A percentile compares a stretch with the other conserved stretches of the same genome.
Evolutionary conservation across 2,888 invertebrate genomes (phyloP).

Genomic region (Mayetiola destructor): DNA sequence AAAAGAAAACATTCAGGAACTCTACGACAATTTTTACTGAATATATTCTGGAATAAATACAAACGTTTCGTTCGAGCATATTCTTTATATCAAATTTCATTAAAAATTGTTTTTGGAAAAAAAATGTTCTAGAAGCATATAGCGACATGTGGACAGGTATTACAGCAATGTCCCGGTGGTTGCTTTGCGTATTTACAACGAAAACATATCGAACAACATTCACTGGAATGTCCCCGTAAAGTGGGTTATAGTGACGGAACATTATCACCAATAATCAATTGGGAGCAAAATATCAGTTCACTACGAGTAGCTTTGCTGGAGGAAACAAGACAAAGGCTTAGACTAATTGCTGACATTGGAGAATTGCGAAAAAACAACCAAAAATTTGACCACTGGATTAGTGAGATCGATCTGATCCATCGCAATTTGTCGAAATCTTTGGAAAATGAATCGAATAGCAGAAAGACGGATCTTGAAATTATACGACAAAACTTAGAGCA

Average conservation of each 20-base stretch:
- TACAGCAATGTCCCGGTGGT: slow-evolving; percentile 53
- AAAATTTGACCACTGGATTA: slow-evolving; percentile 31
- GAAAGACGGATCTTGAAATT: neutral
- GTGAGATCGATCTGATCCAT: slow-evolving; percentile 27
- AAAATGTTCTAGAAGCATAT: too few species aligned
- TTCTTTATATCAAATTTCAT: too few species aligned
- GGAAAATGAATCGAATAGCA: neutral
- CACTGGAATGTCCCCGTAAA: slow-evolving; percentile 32
- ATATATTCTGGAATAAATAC: too few species aligned
- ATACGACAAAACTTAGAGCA: neutral
- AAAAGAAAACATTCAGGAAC: too few species aligned
- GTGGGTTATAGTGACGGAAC: neutral
- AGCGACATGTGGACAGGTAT: slow-evolving; percentile 54
- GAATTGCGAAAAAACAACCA: slow-evolving; percentile 33
- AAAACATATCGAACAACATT: slow-evolving; percentile 44
- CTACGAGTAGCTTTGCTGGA: slow-evolving; percentile 29
- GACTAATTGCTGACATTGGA: slow-evolving; percentile 33
- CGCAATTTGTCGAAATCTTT: too few species aligned
- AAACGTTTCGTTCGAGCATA: too few species aligned
- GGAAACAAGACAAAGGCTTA: slow-evolving; percentile 33
- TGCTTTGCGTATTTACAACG: slow-evolving; percentile 57
- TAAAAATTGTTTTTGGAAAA: too few species aligned
- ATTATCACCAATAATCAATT: slow-evolving; percentile 22
- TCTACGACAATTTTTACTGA: too few species aligned
- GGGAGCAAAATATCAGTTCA: slow-evolving; percentile 24